Evolutionary conservation across 2,888 invertebrate genomes (phyloP), one percentile per base, ranked within the genome.

Genomic region (Diachrysia chrysitis): DNA sequence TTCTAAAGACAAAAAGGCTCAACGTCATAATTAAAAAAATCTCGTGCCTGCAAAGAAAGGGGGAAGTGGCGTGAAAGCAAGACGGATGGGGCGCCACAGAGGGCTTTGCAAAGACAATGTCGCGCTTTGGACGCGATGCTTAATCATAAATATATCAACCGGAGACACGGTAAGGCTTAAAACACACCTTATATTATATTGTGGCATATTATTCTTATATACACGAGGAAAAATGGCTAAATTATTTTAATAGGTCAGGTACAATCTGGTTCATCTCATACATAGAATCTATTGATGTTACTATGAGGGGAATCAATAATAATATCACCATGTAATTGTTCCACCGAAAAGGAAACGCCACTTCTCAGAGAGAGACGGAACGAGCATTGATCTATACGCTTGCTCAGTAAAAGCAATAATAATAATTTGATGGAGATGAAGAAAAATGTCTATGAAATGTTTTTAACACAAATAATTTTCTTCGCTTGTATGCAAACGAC

Each of bases 1-100:
- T 83, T 81, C 82, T 78, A 82, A 85, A 94, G 93, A 94, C 92
- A 95, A 94, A 95, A 95, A 94, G 90, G 91, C 92, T 85, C 91
- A 95, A 95, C 93, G 91, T 95, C 93, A 95, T 95, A 95, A 95
- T 95, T 95, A 95, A 95, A 95, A 95, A 95, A 95, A 95, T 93
- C 93, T 93, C 94, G 93, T 92, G 92, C 93, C 91, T 90, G 90
- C 90, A 93, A 92, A 94, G 93, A 93, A 93, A 93, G 91, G 93
- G 94, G 93, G 93, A 91, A 93, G 92, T 92, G 92, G 91, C 89
- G 94, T 91, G 90, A 91, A 91, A 90, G 92, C 89, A 93, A 93
- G 94, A 93, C 93, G 94, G 93, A 93, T 91, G 93, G 93, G 92
- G 90, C 86, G 90, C 93, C 92, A 88, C 93, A 93, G 90, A 92